Percentiles rank a stretch among this genome's conserved stretches.
Evolutionary conservation across 37 sponge, comb jelly and placozoan genomes (phyloP).

Genomic region (Diacarnus erythraeanus): DNA sequence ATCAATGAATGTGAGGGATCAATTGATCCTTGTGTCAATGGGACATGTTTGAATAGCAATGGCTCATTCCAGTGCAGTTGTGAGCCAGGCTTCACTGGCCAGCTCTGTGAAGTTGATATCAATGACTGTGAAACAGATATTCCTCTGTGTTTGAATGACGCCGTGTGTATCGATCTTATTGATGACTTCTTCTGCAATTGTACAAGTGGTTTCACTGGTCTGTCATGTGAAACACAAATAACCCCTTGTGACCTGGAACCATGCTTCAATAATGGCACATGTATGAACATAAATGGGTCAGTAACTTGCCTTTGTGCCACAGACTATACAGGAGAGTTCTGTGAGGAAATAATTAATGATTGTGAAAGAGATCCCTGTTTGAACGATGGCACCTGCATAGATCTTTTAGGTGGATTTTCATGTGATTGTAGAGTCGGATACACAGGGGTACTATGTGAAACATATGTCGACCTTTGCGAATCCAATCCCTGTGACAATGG

Average conservation of each 20-base stretch:
- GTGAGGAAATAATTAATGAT: slow-evolving; percentile 39
- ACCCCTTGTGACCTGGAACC: slow-evolving; percentile 16
- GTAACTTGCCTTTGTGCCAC: slow-evolving; percentile 26
- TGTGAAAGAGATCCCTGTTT: slow-evolving; percentile 33
- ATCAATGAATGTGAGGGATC: slow-evolving; percentile 34
- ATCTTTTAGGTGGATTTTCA: slow-evolving; percentile 16
- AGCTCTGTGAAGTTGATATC: slow-evolving; percentile 33
- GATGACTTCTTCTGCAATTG: slow-evolving; percentile 38
- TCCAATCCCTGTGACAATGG: slow-evolving; percentile 38
- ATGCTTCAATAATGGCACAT: slow-evolving; percentile 54
- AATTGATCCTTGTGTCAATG: neutral
- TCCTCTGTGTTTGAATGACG: slow-evolving; percentile 17
- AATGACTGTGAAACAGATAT: slow-evolving; percentile 31
- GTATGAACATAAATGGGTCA: neutral
- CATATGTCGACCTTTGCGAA: slow-evolving; percentile 42
- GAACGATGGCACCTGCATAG: slow-evolving; percentile 30
- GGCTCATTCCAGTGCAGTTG: slow-evolving; percentile 47
- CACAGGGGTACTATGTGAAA: slow-evolving; percentile 55
- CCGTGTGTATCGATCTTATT: slow-evolving; percentile 16
- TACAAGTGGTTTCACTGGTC: slow-evolving; percentile 41
- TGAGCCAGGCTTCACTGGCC: slow-evolving; percentile 33
- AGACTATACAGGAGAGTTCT: slow-evolving; percentile 35
- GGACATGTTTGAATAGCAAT: slow-evolving; percentile 14
- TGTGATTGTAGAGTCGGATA: slow-evolving; percentile 74
- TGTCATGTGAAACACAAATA: slow-evolving; percentile 7